Base-by-base conservation (phyloP, 2,888 invertebrate species). In the Flexamia atlantica region DNA sequence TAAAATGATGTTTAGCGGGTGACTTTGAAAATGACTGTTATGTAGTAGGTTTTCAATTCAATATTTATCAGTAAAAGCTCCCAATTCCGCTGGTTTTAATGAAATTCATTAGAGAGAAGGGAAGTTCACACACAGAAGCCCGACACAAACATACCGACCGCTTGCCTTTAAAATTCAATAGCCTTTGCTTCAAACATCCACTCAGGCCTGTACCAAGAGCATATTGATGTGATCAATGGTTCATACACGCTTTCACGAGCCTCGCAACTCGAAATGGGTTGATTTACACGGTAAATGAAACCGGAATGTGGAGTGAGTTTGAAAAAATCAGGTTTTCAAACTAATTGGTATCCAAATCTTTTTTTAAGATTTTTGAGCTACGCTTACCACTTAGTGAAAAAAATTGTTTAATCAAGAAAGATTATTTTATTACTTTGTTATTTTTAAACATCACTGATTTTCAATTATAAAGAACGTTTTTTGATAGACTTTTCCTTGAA, bases 161-260 rank as follows among this genome's bases (percentile, higher is more conserved):
- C 64, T 30, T 12, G 14, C 64, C 28, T 64, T 64, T 64, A 5
- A 57, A 23, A 57, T 57, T 64, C 64, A 64, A 64, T 64, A 30
- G 64, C 64, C 64, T 64, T 64, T 64, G 28, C 14, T 30, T 64
- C 28, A 23, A 53, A 53, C 23, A 28, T 30, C 64, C 64, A 64
- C 64, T 57, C 64, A 17, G 53, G 10, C 23, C 53, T 7, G 23
- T 23, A 53, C n/a, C 46, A 2, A 57, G 57, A 23, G 23, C 57
- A 57, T 46, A 46, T 57, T 23, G 57, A 57, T 3, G 57, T 57
- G 57, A 57, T 57, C 57, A 57, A 57, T 57, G 57, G 57, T 57
- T 57, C 57, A 57, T 57, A 23, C 23, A 23, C 20, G 23, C 57
- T 57, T n/a, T 20, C n/a, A 46, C n/a, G 46, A 17, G n/a, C 46